Evolutionary conservation across 2,797 vertebrate species (phyloP).

Genomic region (Xyrichtys novacula): DNA sequence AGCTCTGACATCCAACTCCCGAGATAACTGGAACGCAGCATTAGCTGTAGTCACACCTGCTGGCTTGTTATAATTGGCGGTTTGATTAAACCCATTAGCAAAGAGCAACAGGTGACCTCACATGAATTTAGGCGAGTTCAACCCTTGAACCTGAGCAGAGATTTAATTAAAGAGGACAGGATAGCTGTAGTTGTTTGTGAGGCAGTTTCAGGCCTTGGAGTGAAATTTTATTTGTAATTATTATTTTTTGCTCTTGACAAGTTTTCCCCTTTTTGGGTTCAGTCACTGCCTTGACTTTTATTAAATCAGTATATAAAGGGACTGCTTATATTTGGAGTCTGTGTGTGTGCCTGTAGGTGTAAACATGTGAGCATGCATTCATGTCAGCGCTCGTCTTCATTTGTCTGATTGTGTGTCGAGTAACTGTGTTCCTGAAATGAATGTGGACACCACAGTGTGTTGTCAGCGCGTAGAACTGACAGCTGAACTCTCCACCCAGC

Average conservation of each 20-base stretch:
- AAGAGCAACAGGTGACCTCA: too few species aligned
- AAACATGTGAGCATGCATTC: too few species aligned
- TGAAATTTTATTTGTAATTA: too few species aligned
- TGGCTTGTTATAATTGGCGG: too few species aligned
- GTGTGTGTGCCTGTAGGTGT: not conserved
- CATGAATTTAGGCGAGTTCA: too few species aligned
- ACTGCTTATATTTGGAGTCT: not conserved
- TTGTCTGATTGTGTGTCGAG: not conserved
- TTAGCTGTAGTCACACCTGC: too few species aligned
- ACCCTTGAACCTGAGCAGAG: not conserved
- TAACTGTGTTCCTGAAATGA: slow-evolving; percentile 14
- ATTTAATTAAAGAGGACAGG: not conserved
- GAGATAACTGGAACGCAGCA: too few species aligned
- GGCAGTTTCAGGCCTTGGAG: not conserved
- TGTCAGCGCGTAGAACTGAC: slow-evolving; percentile 44
- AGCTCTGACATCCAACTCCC: too few species aligned
- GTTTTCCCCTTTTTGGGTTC: not conserved
- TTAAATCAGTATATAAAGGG: not conserved
- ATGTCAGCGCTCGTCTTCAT: not conserved
- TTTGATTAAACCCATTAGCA: too few species aligned
- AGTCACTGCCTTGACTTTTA: too few species aligned
- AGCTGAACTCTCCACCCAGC: slow-evolving; percentile 60
- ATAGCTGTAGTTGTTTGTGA: not conserved
- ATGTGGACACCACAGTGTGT: slow-evolving; percentile 1
- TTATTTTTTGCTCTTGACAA: too few species aligned